Conservation (phyloP, 2,113 vertebrate genomes). For the Austrofundulus limnaeus region DNA sequence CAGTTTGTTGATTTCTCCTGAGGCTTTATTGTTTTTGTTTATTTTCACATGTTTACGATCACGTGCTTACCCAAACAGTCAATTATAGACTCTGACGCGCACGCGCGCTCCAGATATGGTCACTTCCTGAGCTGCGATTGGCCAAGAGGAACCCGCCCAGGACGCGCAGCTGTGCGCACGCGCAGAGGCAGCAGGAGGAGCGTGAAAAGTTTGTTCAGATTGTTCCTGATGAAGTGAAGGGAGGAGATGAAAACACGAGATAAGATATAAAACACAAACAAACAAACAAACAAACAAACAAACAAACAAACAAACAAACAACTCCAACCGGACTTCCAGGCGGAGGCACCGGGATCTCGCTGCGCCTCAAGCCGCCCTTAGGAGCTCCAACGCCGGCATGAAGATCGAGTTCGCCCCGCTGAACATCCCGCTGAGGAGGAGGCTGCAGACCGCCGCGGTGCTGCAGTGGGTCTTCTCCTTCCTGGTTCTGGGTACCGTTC, state of each 20-base stretch:
- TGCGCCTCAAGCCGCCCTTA: not conserved
- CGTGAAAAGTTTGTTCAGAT: not conserved
- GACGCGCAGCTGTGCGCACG: not conserved
- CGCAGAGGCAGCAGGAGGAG: not conserved
- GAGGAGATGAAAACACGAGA: too few species aligned
- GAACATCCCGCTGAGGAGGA: constrained; percentile 76
- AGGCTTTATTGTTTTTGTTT: too few species aligned
- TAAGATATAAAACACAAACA: too few species aligned
- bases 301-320: not conserved
- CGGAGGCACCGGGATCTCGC: constrained; percentile 1
- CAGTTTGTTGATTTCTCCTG: too few species aligned
- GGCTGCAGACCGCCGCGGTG: constrained; percentile 82
- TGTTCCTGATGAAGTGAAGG: too few species aligned
- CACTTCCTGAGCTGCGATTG: not conserved
- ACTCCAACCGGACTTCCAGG: not conserved
- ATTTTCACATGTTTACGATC: too few species aligned
- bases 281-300: not conserved
- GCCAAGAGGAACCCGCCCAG: not conserved
- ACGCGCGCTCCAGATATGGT: not conserved
- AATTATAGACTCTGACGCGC: too few species aligned
- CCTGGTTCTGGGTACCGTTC: constrained; percentile 73
- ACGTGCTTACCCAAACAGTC: too few species aligned
- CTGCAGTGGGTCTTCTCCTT: constrained; percentile 87
- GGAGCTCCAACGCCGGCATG: constrained; percentile 61
- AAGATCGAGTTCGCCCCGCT: constrained; percentile 84